Evolutionary conservation across 2,113 vertebrate genomes (phyloP).

Genomic region (Bufo bufo): DNA sequence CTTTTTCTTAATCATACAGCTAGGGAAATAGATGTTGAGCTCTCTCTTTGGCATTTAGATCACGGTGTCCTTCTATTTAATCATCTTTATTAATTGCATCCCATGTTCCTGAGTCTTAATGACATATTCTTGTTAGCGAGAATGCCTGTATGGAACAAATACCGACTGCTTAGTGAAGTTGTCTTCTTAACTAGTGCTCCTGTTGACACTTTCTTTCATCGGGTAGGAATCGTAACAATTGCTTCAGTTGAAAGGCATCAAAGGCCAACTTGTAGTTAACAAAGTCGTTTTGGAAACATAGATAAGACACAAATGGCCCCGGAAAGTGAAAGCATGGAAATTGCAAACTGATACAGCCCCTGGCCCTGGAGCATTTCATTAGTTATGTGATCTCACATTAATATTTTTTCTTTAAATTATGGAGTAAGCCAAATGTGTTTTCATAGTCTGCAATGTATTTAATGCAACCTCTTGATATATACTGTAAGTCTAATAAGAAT

Average conservation of each 20-base stretch:
- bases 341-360: constrained; percentile 60
- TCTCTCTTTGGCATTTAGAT: background rate
- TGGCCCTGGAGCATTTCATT: constrained; percentile 11
- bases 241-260: constrained; percentile 77
- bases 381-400: background rate
- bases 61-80: constrained; percentile 11
- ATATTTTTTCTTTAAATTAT: constrained; percentile 42
- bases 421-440: background rate
- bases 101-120: constrained; percentile 32
- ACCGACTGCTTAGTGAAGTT: constrained; percentile 33
- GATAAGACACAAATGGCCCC: constrained; percentile 62
- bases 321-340: constrained; percentile 58
- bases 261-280: constrained; percentile 68
- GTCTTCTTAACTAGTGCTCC: constrained; percentile 55
- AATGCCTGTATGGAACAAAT: constrained; percentile 37
- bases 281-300: constrained; percentile 64
- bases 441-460: background rate
- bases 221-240: constrained; percentile 65
- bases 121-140: constrained; percentile 31
- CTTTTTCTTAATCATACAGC: background rate
- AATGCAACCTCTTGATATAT: background rate
- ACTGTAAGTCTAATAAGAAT: background rate
- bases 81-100: constrained; percentile 44
- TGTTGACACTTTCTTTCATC: constrained; percentile 69
- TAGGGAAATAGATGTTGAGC: background rate